These are phyloP conservation scores for Fissipunctia ypsillon DNA, from an alignment of 2,888 invertebrate genomes.

Conservation along the genomic window DNA sequence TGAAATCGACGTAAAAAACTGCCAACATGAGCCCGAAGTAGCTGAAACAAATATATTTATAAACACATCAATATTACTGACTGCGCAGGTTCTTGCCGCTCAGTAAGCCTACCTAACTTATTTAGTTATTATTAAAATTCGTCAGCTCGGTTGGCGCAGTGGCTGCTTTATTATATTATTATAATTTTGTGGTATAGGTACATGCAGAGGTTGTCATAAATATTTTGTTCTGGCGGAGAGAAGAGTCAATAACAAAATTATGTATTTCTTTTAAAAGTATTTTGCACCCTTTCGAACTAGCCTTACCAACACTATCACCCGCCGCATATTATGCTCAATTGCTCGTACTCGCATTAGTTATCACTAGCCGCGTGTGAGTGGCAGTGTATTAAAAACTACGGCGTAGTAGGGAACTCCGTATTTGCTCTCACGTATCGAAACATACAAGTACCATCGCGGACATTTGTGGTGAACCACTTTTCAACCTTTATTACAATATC, in stretches of 20 bases:
- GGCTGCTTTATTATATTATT: not conserved
- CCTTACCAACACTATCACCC: not conserved
- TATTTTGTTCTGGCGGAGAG: not conserved
- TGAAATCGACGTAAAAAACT: constrained; percentile 37
- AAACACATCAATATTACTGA: not conserved
- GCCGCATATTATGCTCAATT: too few species aligned
- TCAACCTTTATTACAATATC: too few species aligned
- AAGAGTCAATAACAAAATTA: not conserved
- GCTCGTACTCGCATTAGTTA: not conserved
- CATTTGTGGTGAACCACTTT: too few species aligned
- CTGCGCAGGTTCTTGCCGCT: not conserved
- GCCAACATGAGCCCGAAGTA: constrained; percentile 44
- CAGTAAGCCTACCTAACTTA: not conserved
- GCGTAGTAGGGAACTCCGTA: not conserved
- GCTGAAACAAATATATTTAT: constrained; percentile 38
- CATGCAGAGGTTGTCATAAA: not conserved
- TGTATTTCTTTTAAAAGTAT: not conserved
- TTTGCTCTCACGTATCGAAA: not conserved
- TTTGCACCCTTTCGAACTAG: not conserved
- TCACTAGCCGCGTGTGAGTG: not conserved
- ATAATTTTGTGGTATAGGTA: not conserved
- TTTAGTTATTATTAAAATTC: not conserved
- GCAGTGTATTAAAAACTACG: not conserved
- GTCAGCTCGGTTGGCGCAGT: not conserved
- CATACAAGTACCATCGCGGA: too few species aligned